Conservation (phyloP, 1,140 invertebrate species). For the Venustaconcha ellipsiformis region DNA sequence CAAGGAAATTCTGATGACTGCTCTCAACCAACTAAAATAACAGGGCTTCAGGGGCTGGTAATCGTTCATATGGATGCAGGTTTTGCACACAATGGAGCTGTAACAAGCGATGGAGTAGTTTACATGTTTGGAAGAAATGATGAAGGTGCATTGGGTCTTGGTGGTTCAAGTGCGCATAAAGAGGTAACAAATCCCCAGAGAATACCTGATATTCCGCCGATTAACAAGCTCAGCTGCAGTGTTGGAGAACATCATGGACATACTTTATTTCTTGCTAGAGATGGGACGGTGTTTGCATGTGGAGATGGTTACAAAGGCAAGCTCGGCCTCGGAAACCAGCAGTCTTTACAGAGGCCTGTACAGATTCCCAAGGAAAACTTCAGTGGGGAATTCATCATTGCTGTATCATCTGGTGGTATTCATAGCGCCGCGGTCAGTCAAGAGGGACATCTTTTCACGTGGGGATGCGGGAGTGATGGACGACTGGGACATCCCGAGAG, state of each 20-base stretch:
- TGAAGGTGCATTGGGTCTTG: conserved; percentile 89
- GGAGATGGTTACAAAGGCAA: conserved; percentile 52
- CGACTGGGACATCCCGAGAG: conserved; percentile 88
- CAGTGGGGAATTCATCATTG: conserved; percentile 84
- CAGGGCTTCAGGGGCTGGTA: conserved; percentile 9
- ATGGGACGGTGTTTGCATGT: conserved; percentile 35
- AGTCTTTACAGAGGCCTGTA: conserved; percentile 80
- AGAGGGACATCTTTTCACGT: conserved; percentile 90
- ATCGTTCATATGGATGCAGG: conserved; percentile 37
- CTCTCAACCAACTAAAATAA: conserved; percentile 17
- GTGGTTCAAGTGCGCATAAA: conserved; percentile 74
- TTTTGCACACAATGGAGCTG: conserved; percentile 69
- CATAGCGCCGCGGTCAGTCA: conserved; percentile 93
- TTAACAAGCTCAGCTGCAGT: conserved; percentile 40
- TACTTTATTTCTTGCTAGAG: conserved; percentile 34
- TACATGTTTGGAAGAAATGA: conserved; percentile 96
- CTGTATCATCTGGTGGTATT: conserved; percentile 92
- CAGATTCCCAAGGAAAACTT: conserved; percentile 77
- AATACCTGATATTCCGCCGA: conserved; percentile 6
- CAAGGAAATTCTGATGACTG: conserved; percentile 34
- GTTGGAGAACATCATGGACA: conserved; percentile 50
- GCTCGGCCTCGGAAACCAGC: conserved; percentile 43
- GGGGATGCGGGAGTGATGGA: conserved; percentile 94
- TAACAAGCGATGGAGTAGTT: conserved; percentile 84
- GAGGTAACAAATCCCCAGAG: conserved; percentile 1